phyloP scores from a whole-genome alignment of 2,113 vertebrate species.

The Rostratula benghalensis region DNA sequence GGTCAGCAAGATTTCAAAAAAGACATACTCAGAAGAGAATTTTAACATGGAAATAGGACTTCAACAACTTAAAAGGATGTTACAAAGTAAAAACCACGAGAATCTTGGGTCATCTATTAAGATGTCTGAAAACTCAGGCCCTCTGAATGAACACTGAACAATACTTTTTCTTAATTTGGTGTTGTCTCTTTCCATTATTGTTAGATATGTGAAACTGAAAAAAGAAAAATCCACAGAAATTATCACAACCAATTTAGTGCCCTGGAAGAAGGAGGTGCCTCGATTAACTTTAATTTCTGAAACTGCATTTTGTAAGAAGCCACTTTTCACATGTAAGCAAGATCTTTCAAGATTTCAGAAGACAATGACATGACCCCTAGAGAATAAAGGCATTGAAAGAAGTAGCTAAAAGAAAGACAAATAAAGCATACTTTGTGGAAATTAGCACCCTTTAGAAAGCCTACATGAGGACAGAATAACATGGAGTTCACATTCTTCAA shows the following conservation, averaged over 20 bases:
- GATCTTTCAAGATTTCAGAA: conserved; percentile 65
- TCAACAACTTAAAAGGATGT: not conserved
- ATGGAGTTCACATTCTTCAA: not conserved
- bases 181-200: not conserved
- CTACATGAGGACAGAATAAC: not conserved
- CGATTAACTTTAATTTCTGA: conserved; percentile 40
- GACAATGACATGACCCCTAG: conserved; percentile 57
- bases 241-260: not conserved
- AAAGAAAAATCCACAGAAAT: not conserved
- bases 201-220: not conserved
- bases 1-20: not conserved
- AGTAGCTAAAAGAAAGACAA: conserved; percentile 53
- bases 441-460: conserved; percentile 34
- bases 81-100: not conserved
- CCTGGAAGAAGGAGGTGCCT: conserved; percentile 1
- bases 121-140: not conserved
- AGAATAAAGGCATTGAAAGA: conserved; percentile 64
- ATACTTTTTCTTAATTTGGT: not conserved
- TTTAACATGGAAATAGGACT: not conserved
- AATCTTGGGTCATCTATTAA: not conserved
- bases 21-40: not conserved
- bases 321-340: conserved; percentile 59
- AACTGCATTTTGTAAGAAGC: conserved; percentile 26
- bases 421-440: conserved; percentile 35
- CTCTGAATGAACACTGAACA: not conserved